phyloP scores from a whole-genome alignment of 1,140 invertebrate species.

The Octopus bimaculoides region DNA sequence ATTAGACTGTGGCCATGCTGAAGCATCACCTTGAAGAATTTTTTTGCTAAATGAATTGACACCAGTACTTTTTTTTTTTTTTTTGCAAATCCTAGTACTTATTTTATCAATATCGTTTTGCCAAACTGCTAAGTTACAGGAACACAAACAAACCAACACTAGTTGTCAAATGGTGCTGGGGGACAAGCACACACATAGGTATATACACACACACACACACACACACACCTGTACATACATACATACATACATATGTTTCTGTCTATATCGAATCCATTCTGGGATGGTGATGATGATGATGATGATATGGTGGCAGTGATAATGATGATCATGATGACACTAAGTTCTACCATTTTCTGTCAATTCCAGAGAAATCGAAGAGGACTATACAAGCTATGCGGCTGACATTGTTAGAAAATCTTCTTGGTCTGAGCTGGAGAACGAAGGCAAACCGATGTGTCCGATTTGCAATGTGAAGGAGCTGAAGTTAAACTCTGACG shows the following conservation, averaged over 20 bases:
- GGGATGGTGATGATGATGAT: not conserved
- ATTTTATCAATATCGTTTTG: too few relatives aligned
- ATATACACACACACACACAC: not conserved
- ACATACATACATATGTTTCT: not conserved
- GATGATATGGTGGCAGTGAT: not conserved
- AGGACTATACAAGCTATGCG: constrained; percentile 46
- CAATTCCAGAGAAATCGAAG: constrained; percentile 45
- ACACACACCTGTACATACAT: not conserved
- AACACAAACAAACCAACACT: not conserved
- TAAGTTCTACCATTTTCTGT: constrained; percentile 3
- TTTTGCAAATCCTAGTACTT: too few relatives aligned
- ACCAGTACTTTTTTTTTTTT: too few relatives aligned
- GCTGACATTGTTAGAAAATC: constrained; percentile 38
- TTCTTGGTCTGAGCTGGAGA: constrained; percentile 30
- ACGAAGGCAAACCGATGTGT: constrained; percentile 34
- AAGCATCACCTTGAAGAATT: too few relatives aligned
- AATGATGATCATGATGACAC: not conserved
- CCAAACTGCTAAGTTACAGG: too few relatives aligned
- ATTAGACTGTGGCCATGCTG: too few relatives aligned
- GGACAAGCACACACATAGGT: constrained; percentile 2
- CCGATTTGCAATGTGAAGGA: constrained; percentile 44
- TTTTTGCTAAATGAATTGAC: too few relatives aligned
- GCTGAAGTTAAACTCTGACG: constrained; percentile 29
- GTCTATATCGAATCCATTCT: not conserved
- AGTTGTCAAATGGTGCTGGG: not conserved